phyloP scores from a whole-genome alignment of 2,888 invertebrate species.

The Scrobipalpa costella region DNA sequence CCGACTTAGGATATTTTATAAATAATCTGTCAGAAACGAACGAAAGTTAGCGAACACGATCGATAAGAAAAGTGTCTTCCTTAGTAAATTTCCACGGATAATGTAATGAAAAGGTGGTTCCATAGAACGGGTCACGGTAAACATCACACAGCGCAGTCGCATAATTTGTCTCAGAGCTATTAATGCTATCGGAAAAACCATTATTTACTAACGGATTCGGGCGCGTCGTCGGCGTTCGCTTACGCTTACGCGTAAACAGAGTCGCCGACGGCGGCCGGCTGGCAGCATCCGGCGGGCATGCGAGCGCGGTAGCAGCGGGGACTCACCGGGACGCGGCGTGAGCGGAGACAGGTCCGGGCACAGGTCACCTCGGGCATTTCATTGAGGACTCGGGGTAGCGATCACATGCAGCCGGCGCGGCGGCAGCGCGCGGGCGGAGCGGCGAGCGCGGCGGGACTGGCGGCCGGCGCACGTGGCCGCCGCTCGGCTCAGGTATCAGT shows the following conservation, averaged over 20 bases:
- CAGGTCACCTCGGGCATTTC: slow-evolving; percentile 72
- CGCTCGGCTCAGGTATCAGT: slow-evolving; percentile 64
- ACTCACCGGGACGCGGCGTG: slow-evolving; percentile 48
- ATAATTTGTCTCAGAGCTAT: slow-evolving; percentile 50
- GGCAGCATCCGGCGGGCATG: slow-evolving; percentile 32
- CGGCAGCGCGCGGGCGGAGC: slow-evolving; percentile 48
- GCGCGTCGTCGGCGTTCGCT: slow-evolving; percentile 42
- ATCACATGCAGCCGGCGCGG: slow-evolving; percentile 46
- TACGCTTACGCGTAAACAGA: slow-evolving; percentile 39
- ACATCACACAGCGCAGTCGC: slow-evolving; percentile 67
- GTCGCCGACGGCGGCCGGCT: slow-evolving; percentile 34
- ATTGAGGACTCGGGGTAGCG: slow-evolving; percentile 56
- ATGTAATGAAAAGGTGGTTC: slow-evolving; percentile 54
- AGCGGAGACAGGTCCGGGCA: slow-evolving; percentile 38
- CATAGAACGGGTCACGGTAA: slow-evolving; percentile 50
- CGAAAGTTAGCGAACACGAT: slow-evolving; percentile 50
- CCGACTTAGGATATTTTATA: slow-evolving; percentile 57
- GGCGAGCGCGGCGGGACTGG: slow-evolving; percentile 57
- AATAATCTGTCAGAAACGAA: slow-evolving; percentile 51
- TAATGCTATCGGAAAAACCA: slow-evolving; percentile 57
- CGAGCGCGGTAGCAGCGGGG: slow-evolving; percentile 8
- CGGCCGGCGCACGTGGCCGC: slow-evolving; percentile 46
- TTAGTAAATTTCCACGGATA: slow-evolving; percentile 55
- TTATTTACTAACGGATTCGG: slow-evolving; percentile 57
- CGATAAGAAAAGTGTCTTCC: slow-evolving; percentile 59